These are phyloP conservation scores for Actinostola sp. DNA, from an alignment of 92 coral and sea anemone genomes.

Conservation along the genomic window DNA sequence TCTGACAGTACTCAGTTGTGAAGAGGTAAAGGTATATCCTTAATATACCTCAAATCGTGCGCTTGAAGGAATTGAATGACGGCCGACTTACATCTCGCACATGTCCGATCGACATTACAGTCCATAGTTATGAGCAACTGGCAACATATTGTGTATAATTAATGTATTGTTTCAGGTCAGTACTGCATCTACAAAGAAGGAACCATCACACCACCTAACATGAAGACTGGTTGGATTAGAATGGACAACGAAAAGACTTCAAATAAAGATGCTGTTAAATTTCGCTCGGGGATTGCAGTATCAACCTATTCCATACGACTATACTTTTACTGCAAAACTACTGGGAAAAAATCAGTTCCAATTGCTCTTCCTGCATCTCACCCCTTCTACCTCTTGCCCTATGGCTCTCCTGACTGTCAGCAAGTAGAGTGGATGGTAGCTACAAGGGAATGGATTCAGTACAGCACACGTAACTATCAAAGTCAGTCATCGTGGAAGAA, in stretches of 20 bases:
- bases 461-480: conserved; percentile 9
- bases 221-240: not conserved
- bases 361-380: conserved; percentile 40
- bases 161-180: too few species aligned
- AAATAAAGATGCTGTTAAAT: conserved; percentile 8
- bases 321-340: conserved; percentile 45
- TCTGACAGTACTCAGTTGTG: too few species aligned
- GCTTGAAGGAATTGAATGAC: too few species aligned
- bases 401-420: conserved; percentile 58
- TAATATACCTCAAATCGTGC: too few species aligned
- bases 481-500: not conserved
- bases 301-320: not conserved
- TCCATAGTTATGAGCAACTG: too few species aligned
- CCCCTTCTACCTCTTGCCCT: conserved; percentile 70
- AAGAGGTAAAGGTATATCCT: too few species aligned
- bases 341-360: conserved; percentile 42
- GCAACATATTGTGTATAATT: too few species aligned
- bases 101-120: too few species aligned
- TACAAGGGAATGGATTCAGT: conserved; percentile 57
- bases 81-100: too few species aligned
- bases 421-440: conserved; percentile 68
- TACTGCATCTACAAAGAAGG: conserved; percentile 49
- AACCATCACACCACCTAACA: conserved; percentile 1
- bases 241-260: conserved; percentile 1
- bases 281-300: not conserved